phyloP scores from a whole-genome alignment of 2,113 vertebrate species.

The Lanius collurio region DNA sequence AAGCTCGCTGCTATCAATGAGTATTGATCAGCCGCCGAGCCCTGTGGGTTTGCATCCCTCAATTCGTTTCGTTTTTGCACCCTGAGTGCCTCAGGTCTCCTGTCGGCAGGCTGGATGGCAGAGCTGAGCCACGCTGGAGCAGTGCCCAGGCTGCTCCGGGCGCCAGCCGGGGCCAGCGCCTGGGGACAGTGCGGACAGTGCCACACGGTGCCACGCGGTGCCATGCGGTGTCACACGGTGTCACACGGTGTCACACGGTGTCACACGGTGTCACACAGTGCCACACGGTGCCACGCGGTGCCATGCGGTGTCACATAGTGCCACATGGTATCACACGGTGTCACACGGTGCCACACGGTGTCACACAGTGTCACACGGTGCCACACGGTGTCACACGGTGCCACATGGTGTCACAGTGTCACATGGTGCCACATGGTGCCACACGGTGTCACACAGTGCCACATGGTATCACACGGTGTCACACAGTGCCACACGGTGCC shows the following conservation, averaged over 20 bases:
- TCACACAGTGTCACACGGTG: neutral
- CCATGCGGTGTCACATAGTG: too few species aligned
- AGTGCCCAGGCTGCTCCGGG: rapidly evolving
- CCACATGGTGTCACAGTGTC: neutral
- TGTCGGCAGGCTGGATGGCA: slow-evolving; percentile 5
- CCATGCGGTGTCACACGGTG: neutral
- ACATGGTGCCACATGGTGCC: too few species aligned
- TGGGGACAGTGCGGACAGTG: neutral
- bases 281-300: too few species aligned
- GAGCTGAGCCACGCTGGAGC: neutral
- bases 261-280: neutral
- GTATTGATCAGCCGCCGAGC: neutral
- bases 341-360: too few species aligned
- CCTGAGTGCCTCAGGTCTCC: neutral
- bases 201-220: too few species aligned
- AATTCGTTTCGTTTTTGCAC: neutral
- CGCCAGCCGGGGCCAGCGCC: neutral
- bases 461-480: too few species aligned
- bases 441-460: neutral
- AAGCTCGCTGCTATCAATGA: neutral
- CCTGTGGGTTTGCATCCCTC: neutral
- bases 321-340: too few species aligned
- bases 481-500: too few species aligned
- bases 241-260: neutral
- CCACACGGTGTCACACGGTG: neutral